These are phyloP conservation scores for Drosophila buzzatii DNA, from an alignment of 2,888 invertebrate genomes.

Conservation along the genomic window DNA sequence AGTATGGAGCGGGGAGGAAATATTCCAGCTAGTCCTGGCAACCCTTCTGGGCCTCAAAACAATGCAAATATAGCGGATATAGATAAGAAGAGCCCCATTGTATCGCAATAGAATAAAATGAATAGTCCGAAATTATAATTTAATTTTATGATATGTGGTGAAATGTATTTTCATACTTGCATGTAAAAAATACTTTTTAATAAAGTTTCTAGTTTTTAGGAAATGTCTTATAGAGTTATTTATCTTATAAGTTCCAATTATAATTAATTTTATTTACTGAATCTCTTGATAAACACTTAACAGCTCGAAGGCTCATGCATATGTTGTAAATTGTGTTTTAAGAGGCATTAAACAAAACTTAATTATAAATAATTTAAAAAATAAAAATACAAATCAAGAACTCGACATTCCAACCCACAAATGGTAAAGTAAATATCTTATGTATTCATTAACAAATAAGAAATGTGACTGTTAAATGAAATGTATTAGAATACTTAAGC, in stretches of 20 bases:
- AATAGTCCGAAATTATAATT: constrained; percentile 51
- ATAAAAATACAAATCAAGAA: background rate
- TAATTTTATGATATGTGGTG: constrained; percentile 74
- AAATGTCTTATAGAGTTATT: constrained; percentile 46
- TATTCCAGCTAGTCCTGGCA: constrained; percentile 87
- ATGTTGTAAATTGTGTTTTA: background rate
- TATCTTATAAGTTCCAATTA: background rate
- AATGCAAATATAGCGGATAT: constrained; percentile 88
- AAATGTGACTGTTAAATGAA: background rate
- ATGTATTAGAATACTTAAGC: background rate
- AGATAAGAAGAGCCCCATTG: constrained; percentile 93
- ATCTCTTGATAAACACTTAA: background rate
- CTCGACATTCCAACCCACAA: background rate
- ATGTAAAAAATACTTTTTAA: constrained; percentile 75
- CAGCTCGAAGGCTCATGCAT: background rate
- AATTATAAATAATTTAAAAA: background rate
- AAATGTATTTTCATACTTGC: constrained; percentile 81
- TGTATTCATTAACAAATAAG: background rate
- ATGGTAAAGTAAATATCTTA: background rate
- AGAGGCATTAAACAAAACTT: background rate
- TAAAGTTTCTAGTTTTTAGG: constrained; percentile 75
- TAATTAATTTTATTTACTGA: background rate
- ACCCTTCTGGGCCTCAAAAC: constrained; percentile 85
- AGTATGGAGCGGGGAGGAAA: constrained; percentile 86
- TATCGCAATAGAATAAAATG: constrained; percentile 89